A percentile compares a stretch with the other conserved stretches of the same genome.
Conservation (phyloP, 2,888 invertebrate species). For the Pogonocherus hispidulus region DNA sequence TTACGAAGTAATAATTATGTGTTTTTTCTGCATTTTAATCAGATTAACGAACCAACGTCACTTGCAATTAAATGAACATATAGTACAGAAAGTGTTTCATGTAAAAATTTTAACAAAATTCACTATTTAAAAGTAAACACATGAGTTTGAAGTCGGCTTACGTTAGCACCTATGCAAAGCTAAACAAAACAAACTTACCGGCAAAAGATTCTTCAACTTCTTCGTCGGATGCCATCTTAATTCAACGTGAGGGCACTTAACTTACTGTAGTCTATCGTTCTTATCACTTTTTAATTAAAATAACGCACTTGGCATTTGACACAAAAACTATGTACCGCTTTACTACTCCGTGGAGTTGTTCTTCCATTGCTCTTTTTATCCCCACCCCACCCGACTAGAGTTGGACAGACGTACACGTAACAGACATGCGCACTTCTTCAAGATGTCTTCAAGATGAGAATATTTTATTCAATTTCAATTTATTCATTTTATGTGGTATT, state of each 20-base stretch:
- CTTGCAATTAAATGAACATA: conserved; percentile 7
- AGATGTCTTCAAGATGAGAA: too few relatives aligned
- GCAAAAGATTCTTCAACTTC: conserved; percentile 89
- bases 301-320: conserved; percentile 33
- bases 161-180: conserved; percentile 59
- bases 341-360: conserved; percentile 34
- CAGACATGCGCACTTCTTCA: conserved; percentile 14
- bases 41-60: background rate
- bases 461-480: too few relatives aligned
- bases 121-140: conserved; percentile 51
- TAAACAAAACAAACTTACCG: conserved; percentile 76
- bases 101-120: conserved; percentile 24
- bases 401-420: background rate
- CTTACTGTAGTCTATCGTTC: conserved; percentile 30
- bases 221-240: conserved; percentile 86
- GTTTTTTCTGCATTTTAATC: conserved; percentile 45
- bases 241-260: conserved; percentile 39
- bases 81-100: background rate
- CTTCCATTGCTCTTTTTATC: conserved; percentile 34
- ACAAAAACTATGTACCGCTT: conserved; percentile 39
- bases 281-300: conserved; percentile 35
- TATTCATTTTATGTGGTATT: too few relatives aligned
- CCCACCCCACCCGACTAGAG: conserved; percentile 18
- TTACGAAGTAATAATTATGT: conserved; percentile 62
- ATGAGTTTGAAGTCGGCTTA: conserved; percentile 63